These are phyloP conservation scores for Lepidochitona cinerea DNA, from an alignment of 2,888 invertebrate species.

Conservation along the genomic window DNA sequence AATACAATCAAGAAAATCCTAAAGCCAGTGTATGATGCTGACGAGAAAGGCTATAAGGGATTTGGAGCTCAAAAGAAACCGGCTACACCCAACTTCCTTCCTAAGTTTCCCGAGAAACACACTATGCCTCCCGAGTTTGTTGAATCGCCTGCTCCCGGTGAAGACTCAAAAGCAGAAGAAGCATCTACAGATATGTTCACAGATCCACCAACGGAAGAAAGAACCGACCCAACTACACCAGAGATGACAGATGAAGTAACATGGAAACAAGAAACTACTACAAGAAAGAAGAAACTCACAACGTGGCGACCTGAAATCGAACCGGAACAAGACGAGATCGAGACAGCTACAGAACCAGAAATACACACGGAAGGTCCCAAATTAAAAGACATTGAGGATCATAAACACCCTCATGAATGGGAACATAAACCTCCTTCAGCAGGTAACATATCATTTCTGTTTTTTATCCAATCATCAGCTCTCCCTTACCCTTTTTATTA, in stretches of 20 bases:
- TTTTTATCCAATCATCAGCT: too few relatives aligned
- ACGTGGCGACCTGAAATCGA: neutral
- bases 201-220: neutral
- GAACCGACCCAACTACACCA: neutral
- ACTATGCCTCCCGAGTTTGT: constrained; percentile 3
- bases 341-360: neutral
- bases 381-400: neutral
- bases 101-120: neutral
- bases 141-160: neutral
- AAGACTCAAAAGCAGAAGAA: constrained; percentile 1
- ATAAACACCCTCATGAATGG: neutral
- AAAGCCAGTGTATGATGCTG: constrained; percentile 4
- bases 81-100: neutral
- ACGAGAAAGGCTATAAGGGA: constrained; percentile 2
- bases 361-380: neutral
- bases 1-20: constrained; percentile 82
- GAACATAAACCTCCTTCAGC: neutral
- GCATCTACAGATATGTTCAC: neutral
- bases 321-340: neutral
- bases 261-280: neutral
- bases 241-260: neutral
- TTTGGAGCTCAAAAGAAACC: neutral
- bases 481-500: too few relatives aligned
- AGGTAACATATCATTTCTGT: neutral
- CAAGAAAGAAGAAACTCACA: neutral